These are phyloP conservation scores for Pipra filicauda DNA, from an alignment of 2,113 vertebrate species.

Conservation along the genomic window DNA sequence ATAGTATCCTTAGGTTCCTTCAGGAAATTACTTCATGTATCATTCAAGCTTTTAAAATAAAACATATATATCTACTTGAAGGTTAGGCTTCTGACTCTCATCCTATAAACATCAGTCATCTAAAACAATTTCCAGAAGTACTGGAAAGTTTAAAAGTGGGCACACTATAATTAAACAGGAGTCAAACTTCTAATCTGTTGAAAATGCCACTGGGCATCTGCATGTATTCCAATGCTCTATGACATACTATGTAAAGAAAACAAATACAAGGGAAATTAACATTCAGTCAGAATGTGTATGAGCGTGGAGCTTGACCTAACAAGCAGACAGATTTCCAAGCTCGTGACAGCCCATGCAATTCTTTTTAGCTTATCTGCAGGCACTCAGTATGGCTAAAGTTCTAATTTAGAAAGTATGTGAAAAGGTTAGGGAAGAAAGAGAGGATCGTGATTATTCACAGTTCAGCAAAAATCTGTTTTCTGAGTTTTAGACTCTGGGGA, in stretches of 20 bases:
- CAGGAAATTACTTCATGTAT: slow-evolving; percentile 33
- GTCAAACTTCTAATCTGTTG: neutral
- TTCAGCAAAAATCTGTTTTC: slow-evolving; percentile 16
- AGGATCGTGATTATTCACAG: neutral
- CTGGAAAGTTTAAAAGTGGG: neutral
- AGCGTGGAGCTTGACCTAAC: neutral
- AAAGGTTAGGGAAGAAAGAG: neutral
- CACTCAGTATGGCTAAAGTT: neutral
- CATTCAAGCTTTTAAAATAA: slow-evolving; percentile 31
- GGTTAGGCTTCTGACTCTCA: neutral
- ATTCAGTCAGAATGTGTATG: neutral
- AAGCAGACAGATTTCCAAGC: neutral
- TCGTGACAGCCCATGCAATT: neutral
- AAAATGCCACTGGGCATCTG: neutral
- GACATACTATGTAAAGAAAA: neutral
- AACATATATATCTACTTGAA: neutral
- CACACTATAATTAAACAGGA: neutral
- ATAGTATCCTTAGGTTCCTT: neutral
- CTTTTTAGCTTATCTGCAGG: neutral
- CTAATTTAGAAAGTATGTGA: neutral
- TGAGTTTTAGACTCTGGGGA: neutral
- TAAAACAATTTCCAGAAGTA: neutral
- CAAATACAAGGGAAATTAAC: neutral
- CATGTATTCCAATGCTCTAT: neutral
- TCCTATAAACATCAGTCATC: neutral